phyloP scores from a whole-genome alignment of 2,797 vertebrate species.

The Sebastes steindachneri region DNA sequence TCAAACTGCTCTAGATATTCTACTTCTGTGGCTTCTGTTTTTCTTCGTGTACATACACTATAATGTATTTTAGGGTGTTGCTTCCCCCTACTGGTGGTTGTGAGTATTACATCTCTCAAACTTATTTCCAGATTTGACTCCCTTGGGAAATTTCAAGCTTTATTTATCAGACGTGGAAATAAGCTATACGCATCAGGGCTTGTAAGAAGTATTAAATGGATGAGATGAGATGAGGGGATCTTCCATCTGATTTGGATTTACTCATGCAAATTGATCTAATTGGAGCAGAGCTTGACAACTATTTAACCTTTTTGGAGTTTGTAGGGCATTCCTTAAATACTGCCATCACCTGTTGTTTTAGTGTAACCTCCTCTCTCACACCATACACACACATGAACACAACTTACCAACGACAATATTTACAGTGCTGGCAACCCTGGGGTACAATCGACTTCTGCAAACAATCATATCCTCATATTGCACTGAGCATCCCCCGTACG shows the following conservation, averaged over 20 bases:
- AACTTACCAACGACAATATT: not conserved
- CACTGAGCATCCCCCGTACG: not conserved
- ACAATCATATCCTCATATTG: slow-evolving; percentile 17
- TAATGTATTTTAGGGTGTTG: not conserved
- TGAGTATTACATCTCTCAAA: not conserved
- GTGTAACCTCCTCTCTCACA: not conserved
- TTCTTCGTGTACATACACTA: slow-evolving; percentile 29
- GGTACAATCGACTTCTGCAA: slow-evolving; percentile 10
- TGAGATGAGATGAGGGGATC: slow-evolving; percentile 6
- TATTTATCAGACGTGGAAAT: slow-evolving; percentile 3
- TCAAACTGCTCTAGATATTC: slow-evolving; percentile 29
- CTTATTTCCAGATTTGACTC: not conserved
- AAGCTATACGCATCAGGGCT: not conserved
- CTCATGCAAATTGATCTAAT: not conserved
- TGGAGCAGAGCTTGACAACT: not conserved
- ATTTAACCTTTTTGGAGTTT: not conserved
- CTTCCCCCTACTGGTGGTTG: not conserved
- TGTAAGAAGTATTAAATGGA: not conserved
- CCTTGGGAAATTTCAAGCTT: not conserved
- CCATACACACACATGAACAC: not conserved
- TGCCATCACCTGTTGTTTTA: not conserved
- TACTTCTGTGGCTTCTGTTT: slow-evolving; percentile 30
- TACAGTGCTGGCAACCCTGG: not conserved
- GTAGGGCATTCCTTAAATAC: not conserved
- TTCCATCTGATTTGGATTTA: slow-evolving; percentile 4